phyloP scores from a whole-genome alignment of 2,888 invertebrate genomes.

The Nemapogon koenigi region DNA sequence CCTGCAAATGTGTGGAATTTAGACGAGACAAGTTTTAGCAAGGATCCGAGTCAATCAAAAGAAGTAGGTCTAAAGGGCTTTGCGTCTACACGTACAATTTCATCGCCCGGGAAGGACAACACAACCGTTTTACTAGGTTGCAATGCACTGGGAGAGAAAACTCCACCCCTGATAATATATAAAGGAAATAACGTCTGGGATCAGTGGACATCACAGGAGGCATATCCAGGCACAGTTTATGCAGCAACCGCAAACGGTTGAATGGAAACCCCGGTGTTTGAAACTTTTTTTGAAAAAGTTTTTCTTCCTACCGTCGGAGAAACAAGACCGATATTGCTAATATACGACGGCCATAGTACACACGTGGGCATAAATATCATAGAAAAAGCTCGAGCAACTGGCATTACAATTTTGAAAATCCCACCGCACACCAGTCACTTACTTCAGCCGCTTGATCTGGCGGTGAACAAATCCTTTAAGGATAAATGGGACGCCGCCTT shows the following conservation, averaged over 20 bases:
- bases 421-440: conserved; percentile 19
- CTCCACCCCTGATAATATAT: conserved; percentile 20
- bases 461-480: conserved; percentile 22
- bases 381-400: conserved; percentile 7
- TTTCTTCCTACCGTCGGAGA: conserved; percentile 14
- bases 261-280: conserved; percentile 11
- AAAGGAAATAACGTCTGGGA: conserved; percentile 23
- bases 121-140: conserved; percentile 19
- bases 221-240: conserved; percentile 19
- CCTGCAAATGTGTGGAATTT: conserved; percentile 19
- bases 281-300: conserved; percentile 19
- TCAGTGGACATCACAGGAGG: conserved; percentile 20
- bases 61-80: conserved; percentile 18
- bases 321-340: conserved; percentile 15
- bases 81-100: conserved; percentile 18
- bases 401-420: conserved; percentile 11
- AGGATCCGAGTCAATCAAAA: conserved; percentile 19
- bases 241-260: conserved; percentile 15
- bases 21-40: conserved; percentile 19
- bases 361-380: conserved; percentile 6
- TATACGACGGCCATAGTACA: conserved; percentile 14
- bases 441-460: conserved; percentile 19
- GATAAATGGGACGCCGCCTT: conserved; percentile 19
- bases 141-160: conserved; percentile 21
- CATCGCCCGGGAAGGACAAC: conserved; percentile 20